Evolutionary conservation across 2,888 invertebrate species (phyloP), one percentile per base, ranked within the genome.

Genomic region (Dolomedes plantarius): DNA sequence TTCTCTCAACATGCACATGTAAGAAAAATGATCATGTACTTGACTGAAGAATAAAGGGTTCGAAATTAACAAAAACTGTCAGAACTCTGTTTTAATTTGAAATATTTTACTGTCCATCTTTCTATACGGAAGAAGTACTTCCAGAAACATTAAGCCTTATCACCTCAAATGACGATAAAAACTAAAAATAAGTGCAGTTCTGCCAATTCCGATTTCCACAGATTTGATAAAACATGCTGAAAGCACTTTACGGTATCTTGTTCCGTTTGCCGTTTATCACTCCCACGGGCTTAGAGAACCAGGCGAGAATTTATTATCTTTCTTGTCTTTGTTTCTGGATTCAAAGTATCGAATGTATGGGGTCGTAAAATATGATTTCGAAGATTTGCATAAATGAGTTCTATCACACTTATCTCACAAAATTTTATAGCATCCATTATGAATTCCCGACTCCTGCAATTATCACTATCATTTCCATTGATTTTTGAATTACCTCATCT

Each of bases 141-240:
- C 46, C 1, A 46, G 11, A 13, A 6, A 16, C 9, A 46, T 46
- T 46, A 46, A 46, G 9, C 46, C 46, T 46, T 46, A 7, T 46
- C 46, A 46, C 46, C 46, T 46, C 2, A 46, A 46, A 16, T 7
- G 46, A 2, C 13, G 46, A 46, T 16, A 46, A 46, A 46, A 7
- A 46, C 46, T 2, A 16, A 2, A 16, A 7, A 46, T 16, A 16
- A 46, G 46, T 13, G 16, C 2, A 46, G 46, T 16, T 46, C 9
- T 46, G 16, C 9, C 46, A 46, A 46, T 16, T 46, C 16, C 16
- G 7, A 46, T 7, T 11, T 46, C 46, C 16, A 6, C 11, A 46
- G 46, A 46, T 46, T 46, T 16, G 46, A 46, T 46, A 46, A 46
- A 46, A 46, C 46, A 46, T 46, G 46, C 46, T 46, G 46, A 46